Conservation (phyloP, 2,797 vertebrate genomes). For the Darevskia mixta region DNA sequence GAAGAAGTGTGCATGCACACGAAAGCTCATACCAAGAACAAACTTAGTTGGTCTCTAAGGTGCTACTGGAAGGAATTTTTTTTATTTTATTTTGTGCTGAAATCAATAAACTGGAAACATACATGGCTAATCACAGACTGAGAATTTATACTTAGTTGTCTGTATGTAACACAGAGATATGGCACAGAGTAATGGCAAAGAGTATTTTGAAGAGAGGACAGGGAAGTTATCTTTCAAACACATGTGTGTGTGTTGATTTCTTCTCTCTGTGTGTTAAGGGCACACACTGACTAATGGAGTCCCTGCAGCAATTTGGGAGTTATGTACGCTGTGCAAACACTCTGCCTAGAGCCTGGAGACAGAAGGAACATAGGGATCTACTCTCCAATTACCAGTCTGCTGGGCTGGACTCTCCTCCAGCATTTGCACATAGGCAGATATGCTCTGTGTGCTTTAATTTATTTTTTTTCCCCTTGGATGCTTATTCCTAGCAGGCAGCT, state of each 20-base stretch:
- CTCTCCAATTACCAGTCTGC: background rate
- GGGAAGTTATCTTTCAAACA: background rate
- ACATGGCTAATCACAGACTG: background rate
- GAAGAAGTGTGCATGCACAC: no score
- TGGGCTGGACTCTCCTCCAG: background rate
- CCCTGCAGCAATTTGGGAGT: slow-evolving; percentile 10
- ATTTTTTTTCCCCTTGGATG: slow-evolving; percentile 8
- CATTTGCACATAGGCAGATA: slow-evolving; percentile 6
- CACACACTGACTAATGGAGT: slow-evolving; percentile 15
- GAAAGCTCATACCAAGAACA: no score
- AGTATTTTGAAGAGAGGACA: background rate
- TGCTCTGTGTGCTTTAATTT: background rate
- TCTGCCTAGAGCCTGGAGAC: background rate
- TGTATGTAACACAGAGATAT: slow-evolving; percentile 17
- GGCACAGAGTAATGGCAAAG: background rate
- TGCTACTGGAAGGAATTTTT: no score
- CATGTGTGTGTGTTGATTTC: slow-evolving; percentile 8
- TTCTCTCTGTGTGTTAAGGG: background rate
- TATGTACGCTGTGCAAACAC: slow-evolving; percentile 13
- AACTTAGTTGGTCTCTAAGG: no score
- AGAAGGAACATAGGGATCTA: slow-evolving; percentile 8
- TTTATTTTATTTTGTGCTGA: no score
- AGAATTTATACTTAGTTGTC: background rate
- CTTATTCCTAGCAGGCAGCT: background rate
- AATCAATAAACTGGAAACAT: background rate